Evolutionary conservation across 2,888 invertebrate species (phyloP).

Genomic region (Neoitamus cyanurus): DNA sequence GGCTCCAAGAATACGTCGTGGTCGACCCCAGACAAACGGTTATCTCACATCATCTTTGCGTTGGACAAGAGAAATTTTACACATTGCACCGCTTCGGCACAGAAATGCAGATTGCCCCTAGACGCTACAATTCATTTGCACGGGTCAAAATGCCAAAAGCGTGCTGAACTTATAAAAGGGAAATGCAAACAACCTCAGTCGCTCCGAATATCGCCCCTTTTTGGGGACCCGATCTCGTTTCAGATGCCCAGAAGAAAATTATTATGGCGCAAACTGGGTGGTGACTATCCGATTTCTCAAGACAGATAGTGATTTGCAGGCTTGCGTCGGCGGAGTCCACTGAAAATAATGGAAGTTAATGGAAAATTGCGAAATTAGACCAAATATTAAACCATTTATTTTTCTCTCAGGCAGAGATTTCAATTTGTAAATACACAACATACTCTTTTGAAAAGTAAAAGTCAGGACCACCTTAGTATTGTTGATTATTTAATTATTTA

Average conservation of each 20-base stretch:
- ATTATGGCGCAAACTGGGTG: background rate
- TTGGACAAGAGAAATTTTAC: background rate
- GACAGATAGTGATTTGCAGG: background rate
- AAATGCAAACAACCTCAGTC: background rate
- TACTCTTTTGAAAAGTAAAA: background rate
- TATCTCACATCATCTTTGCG: background rate
- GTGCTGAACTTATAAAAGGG: constrained; percentile 1
- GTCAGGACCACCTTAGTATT: no score
- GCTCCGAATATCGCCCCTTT: background rate
- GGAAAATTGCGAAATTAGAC: background rate
- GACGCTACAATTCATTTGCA: background rate
- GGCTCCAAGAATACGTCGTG: background rate
- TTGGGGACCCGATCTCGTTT: background rate
- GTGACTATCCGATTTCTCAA: background rate
- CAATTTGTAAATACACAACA: background rate
- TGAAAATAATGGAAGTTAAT: background rate
- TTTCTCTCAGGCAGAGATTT: background rate
- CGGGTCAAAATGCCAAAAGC: background rate
- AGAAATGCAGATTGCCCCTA: background rate
- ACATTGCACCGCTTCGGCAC: background rate
- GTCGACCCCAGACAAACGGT: background rate
- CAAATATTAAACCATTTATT: background rate
- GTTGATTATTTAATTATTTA: no score
- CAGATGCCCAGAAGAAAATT: background rate
- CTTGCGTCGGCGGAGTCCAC: background rate